Conservation (phyloP, 1,140 invertebrate species). For the Dreissena rostriformis region DNA sequence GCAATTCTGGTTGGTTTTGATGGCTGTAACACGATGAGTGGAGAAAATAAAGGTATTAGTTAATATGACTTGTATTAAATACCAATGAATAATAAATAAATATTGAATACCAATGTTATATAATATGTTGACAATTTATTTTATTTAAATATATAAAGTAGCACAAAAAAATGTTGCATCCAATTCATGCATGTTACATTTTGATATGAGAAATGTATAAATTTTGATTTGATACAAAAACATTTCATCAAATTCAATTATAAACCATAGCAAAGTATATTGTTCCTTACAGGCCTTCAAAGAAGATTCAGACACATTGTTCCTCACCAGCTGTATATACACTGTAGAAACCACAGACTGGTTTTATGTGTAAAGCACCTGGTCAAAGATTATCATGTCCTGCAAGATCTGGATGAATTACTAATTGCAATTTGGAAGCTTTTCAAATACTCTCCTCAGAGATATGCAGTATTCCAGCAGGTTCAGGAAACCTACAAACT, state of each 20-base stretch:
- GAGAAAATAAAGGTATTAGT: conserved; percentile 6
- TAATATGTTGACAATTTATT: no score
- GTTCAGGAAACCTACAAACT: conserved; percentile 15
- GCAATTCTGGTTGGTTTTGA: conserved; percentile 27
- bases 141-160: no score
- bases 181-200: no score
- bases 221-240: no score
- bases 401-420: conserved; percentile 19
- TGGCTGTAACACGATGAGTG: conserved; percentile 22
- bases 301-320: conserved; percentile 15
- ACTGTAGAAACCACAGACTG: conserved; percentile 21
- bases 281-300: conserved; percentile 18
- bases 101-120: no score
- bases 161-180: no score
- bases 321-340: conserved; percentile 15
- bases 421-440: conserved; percentile 24
- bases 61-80: no score
- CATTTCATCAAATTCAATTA: no score
- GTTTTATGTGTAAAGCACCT: conserved; percentile 26
- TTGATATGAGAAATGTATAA: no score
- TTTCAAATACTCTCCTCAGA: conserved; percentile 24
- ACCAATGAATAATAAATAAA: no score
- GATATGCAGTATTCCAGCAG: conserved; percentile 15
- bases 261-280: neutral
- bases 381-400: conserved; percentile 12